These are phyloP conservation scores for Stegostoma tigrinum DNA, from an alignment of 2,113 vertebrate genomes.

Conservation along the genomic window DNA sequence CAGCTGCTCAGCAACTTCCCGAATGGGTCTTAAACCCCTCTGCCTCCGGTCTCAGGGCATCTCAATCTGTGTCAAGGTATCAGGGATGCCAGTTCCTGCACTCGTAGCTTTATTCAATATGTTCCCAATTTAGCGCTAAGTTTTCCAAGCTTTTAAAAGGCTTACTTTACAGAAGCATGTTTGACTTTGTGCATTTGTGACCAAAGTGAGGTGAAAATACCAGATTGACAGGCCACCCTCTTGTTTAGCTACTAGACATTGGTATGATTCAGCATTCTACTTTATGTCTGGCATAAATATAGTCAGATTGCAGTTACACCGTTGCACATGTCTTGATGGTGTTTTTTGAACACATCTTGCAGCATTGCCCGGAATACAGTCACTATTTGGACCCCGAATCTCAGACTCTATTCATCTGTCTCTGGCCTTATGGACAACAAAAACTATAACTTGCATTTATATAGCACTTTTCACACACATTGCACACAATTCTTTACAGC, in stretches of 20 bases:
- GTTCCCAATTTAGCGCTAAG: neutral
- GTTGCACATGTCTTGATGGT: neutral
- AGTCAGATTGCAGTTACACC: neutral
- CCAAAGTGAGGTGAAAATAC: neutral
- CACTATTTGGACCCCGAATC: neutral
- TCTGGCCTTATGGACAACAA: neutral
- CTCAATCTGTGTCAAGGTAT: neutral
- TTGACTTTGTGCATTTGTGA: too few relatives aligned
- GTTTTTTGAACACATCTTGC: neutral
- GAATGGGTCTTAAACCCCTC: too few relatives aligned
- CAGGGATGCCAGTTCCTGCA: neutral
- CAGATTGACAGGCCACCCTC: neutral
- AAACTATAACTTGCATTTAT: neutral
- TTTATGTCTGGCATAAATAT: neutral
- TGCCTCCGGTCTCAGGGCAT: too few relatives aligned
- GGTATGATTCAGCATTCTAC: neutral
- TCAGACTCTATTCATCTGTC: neutral
- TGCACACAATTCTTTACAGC: neutral
- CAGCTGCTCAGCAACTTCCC: too few relatives aligned
- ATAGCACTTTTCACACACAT: neutral
- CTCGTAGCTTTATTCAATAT: neutral
- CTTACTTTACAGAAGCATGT: neutral
- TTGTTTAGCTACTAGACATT: neutral
- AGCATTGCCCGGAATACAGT: neutral
- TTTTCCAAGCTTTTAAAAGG: neutral